Conservation (phyloP, 2,113 vertebrate species). For the Campylomormyrus numenius region DNA sequence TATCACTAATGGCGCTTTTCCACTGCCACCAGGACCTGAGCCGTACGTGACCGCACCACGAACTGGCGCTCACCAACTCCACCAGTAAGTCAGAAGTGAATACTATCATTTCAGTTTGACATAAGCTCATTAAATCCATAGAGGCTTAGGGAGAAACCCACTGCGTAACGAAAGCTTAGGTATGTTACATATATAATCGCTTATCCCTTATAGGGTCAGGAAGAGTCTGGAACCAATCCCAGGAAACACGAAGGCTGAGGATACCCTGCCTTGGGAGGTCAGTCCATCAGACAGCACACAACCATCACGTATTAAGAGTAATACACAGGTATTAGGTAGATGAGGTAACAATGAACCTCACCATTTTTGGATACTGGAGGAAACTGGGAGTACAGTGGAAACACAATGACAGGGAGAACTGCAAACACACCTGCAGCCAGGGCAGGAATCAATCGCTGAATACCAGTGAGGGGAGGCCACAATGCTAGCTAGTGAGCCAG, state of each 20-base stretch:
- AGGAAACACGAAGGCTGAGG: not conserved
- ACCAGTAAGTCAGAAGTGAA: not conserved
- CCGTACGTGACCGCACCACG: not conserved
- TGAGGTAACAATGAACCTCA: not conserved
- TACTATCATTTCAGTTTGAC: slow-evolving; percentile 17
- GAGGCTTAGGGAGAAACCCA: not conserved
- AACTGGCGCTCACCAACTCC: not conserved
- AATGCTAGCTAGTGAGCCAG: not conserved
- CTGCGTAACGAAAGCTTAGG: not conserved
- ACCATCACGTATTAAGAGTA: not conserved
- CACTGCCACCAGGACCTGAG: not conserved
- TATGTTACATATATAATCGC: not conserved
- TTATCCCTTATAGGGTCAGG: not conserved
- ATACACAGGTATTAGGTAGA: too few species aligned
- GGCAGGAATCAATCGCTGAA: not conserved
- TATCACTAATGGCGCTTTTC: not conserved
- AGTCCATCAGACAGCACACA: not conserved
- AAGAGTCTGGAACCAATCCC: not conserved
- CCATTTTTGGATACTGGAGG: not conserved
- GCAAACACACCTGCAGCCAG: not conserved
- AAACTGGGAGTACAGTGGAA: not conserved
- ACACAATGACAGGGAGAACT: not conserved
- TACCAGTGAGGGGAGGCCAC: not conserved
- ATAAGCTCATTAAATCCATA: slow-evolving; percentile 5
- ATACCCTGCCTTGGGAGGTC: not conserved